Percentiles rank a stretch among this genome's conserved stretches.
These are phyloP conservation scores for Recurvirostra avosetta DNA, from an alignment of 2,113 vertebrate species.

Conservation along the genomic window DNA sequence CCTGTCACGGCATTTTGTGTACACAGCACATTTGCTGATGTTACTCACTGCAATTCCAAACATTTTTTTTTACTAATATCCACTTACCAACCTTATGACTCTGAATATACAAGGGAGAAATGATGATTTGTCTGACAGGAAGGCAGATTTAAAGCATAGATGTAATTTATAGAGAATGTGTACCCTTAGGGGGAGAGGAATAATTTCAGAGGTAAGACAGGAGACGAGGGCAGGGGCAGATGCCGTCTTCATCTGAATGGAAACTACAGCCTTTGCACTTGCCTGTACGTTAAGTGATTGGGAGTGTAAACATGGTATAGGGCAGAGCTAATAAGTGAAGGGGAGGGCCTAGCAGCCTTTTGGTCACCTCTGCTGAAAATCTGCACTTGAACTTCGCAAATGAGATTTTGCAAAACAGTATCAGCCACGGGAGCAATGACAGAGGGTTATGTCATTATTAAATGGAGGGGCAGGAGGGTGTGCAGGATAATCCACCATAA, in stretches of 20 bases:
- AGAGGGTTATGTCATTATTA: background rate
- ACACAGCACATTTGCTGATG: background rate
- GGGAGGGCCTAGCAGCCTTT: background rate
- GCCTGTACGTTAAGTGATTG: background rate
- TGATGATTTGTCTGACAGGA: background rate
- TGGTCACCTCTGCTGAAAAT: background rate
- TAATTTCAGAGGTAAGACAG: background rate
- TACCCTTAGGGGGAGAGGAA: background rate
- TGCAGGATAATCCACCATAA: background rate
- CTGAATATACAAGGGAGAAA: background rate
- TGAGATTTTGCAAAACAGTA: background rate
- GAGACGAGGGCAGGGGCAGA: background rate
- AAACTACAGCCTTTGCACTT: background rate
- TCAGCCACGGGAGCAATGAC: background rate
- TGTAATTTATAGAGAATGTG: background rate
- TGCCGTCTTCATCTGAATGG: background rate
- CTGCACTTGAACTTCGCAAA: background rate
- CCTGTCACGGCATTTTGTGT: background rate
- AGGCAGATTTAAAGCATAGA: background rate
- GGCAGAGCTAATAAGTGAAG: background rate
- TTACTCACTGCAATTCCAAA: background rate
- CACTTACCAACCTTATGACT: background rate
- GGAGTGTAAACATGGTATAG: background rate
- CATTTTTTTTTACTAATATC: slow-evolving; percentile 23
- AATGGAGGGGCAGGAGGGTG: accelerated